These are phyloP conservation scores for Chamaetylas fuelleborni DNA, from an alignment of 2,113 vertebrate species.

Conservation along the genomic window DNA sequence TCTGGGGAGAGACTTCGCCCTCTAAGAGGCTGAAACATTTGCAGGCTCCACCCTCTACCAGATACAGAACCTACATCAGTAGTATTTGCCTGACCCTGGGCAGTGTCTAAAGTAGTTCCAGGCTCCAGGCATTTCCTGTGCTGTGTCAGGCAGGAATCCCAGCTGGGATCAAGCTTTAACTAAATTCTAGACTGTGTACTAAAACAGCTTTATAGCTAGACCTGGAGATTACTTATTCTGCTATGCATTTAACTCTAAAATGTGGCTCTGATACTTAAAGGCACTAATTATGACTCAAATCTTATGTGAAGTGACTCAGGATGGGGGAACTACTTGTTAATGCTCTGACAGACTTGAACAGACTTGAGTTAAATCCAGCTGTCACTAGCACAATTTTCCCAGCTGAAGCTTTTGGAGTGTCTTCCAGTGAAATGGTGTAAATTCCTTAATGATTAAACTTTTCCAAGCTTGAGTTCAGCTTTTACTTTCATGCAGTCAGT, in stretches of 20 bases:
- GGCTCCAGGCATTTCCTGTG: neutral
- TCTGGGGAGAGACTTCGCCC: constrained; percentile 49
- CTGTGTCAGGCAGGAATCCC: neutral
- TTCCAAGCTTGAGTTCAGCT: neutral
- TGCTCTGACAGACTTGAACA: constrained; percentile 6
- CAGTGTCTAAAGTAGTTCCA: constrained; percentile 18
- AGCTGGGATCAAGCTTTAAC: neutral
- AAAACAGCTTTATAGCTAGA: constrained; percentile 8
- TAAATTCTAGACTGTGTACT: neutral
- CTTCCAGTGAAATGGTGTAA: neutral
- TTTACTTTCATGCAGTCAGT: neutral
- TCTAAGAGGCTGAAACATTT: constrained; percentile 58
- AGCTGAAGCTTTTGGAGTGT: neutral
- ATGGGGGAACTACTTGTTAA: neutral
- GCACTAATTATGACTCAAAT: neutral
- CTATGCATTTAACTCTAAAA: constrained; percentile 27
- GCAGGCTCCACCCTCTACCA: constrained; percentile 3
- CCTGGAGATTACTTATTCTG: neutral
- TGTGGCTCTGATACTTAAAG: neutral
- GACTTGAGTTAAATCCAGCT: neutral
- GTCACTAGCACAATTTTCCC: neutral
- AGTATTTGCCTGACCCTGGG: constrained; percentile 31
- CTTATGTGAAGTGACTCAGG: neutral
- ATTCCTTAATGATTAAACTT: neutral
- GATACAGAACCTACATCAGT: constrained; percentile 18